phyloP scores from a whole-genome alignment of 2,797 vertebrate species.

The Danio albolineatus region DNA sequence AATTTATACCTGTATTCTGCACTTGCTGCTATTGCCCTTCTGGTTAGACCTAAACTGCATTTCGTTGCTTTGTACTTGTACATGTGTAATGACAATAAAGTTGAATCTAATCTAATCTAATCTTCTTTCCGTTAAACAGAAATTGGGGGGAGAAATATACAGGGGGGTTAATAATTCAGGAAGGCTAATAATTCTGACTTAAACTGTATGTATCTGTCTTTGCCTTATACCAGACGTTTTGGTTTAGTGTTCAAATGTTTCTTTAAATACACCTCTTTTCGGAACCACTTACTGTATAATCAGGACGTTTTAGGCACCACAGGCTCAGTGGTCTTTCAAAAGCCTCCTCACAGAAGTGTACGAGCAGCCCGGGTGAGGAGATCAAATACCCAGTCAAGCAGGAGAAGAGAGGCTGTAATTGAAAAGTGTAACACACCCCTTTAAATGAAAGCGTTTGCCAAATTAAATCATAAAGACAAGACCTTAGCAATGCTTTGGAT shows the following conservation, averaged over 20 bases:
- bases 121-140: no score
- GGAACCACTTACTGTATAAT: conserved; percentile 1
- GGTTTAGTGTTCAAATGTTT: background rate
- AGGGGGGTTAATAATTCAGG: no score
- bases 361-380: conserved; percentile 51
- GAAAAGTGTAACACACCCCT: conserved; percentile 67
- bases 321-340: background rate
- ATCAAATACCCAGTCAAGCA: conserved; percentile 66
- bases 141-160: no score
- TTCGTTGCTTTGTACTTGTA: no score
- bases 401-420: conserved; percentile 66
- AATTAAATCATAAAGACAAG: conserved; percentile 58
- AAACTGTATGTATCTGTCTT: no score
- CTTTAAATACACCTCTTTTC: background rate
- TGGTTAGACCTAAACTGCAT: no score
- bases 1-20: no score
- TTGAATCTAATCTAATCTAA: no score
- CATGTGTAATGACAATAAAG: no score
- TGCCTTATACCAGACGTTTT: no score
- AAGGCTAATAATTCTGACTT: no score
- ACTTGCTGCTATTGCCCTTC: no score
- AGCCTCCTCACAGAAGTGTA: background rate
- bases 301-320: background rate
- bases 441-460: conserved; percentile 63
- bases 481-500: conserved; percentile 53